Evolutionary conservation across 1,140 invertebrate genomes (phyloP).

Genomic region (Drosophila aff.): DNA sequence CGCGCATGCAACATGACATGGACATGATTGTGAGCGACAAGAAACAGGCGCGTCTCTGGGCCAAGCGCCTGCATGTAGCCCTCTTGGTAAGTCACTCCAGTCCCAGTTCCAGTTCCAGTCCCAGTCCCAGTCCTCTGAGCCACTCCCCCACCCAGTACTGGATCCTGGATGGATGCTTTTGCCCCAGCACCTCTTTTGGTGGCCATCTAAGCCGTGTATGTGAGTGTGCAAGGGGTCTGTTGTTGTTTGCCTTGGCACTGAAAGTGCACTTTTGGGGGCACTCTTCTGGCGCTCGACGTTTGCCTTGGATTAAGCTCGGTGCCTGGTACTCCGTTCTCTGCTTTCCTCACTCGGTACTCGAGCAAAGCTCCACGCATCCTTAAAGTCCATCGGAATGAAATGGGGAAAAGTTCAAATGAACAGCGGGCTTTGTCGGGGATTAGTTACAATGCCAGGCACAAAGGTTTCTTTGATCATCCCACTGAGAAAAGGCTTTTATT

Average conservation of each 20-base stretch:
- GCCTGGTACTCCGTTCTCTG: slow-evolving; percentile 1
- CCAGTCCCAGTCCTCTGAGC: not conserved
- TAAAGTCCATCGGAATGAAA: slow-evolving; percentile 29
- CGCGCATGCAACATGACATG: slow-evolving; percentile 94
- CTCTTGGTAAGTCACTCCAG: slow-evolving; percentile 86
- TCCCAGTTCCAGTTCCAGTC: not conserved
- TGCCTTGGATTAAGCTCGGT: slow-evolving; percentile 43
- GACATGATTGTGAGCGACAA: slow-evolving; percentile 95
- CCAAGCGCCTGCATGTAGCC: slow-evolving; percentile 92
- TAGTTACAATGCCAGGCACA: slow-evolving; percentile 9
- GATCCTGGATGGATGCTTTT: not conserved
- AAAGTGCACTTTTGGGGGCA: slow-evolving; percentile 80
- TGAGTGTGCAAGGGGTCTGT: slow-evolving; percentile 40
- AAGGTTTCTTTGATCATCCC: slow-evolving; percentile 13
- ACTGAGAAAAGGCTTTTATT: not conserved
- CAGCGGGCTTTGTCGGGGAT: slow-evolving; percentile 14
- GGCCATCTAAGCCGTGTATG: slow-evolving; percentile 27
- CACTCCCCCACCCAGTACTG: not conserved
- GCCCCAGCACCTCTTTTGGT: slow-evolving; percentile 4
- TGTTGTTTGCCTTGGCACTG: slow-evolving; percentile 70
- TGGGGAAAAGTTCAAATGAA: slow-evolving; percentile 21
- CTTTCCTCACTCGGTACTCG: slow-evolving; percentile 4
- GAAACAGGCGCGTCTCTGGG: slow-evolving; percentile 93
- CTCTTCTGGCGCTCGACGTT: slow-evolving; percentile 55
- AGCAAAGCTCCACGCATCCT: slow-evolving; percentile 25